Base-by-base conservation (phyloP, 2,113 vertebrate species). In the Panthera leo region DNA sequence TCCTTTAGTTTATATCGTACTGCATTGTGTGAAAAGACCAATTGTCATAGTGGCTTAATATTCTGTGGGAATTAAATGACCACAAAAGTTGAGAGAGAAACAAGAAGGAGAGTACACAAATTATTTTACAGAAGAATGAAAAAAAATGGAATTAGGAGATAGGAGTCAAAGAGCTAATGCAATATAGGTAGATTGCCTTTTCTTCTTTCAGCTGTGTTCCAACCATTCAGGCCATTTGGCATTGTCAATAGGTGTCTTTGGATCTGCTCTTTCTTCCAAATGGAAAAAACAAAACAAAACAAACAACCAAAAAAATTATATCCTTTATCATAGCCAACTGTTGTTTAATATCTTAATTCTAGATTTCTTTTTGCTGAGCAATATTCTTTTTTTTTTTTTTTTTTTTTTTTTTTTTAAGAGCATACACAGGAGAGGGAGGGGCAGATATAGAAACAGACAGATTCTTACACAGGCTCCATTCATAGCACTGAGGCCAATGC, bases 81-180 rank as follows among this genome's bases (percentile, higher is more conserved):
- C 14, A 11, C 58, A 85, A 45, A 89, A 79, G 78, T 55, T 89
- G 67, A 94, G 76, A 75, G 19, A 80, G 29, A 78, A 75, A 82
- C 51, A 48, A 21, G 48, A 86, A 53, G 8, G 16, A 67, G 25
- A 23, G 53, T 80, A 61, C 48, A 53, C 2, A 53, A 27, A 79
- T 65, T 9, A 75, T 53, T 85, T 90, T 95, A 82, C 7, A 70
- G 53, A 83, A 91, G 21, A 85, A 75, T 91, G 21, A 68, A 67
- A 61, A 23, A 51, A n/a, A 18, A 36, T 58, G 73, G 29, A 92
- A 63, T 7, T 51, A 34, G 55, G 42, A 73, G 31, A 48, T 45
- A 71, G 13, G 79, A 89, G 9, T 14, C 18, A 55, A 95, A 65
- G 51, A 39, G 21, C 45, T 82, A 71, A 91, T 13, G 3, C 36